A percentile compares a stretch with the other conserved stretches of the same genome.
phyloP scores from a whole-genome alignment of 1,140 invertebrate genomes.

The Subanguina moxae region DNA sequence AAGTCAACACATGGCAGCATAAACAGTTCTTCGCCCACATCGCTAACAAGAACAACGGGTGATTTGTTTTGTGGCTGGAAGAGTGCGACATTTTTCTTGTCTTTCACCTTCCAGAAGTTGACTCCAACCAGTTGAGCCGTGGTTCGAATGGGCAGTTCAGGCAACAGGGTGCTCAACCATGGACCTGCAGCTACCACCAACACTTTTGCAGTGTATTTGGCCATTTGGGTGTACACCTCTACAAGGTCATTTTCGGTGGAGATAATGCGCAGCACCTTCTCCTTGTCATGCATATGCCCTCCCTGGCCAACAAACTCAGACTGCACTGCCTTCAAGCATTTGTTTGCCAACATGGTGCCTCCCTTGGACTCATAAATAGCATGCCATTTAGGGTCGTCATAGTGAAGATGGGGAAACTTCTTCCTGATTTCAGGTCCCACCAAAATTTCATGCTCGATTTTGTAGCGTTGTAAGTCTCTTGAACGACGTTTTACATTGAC shows the following conservation, averaged over 20 bases:
- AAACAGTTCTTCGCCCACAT: constrained; percentile 41
- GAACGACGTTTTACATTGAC: neutral
- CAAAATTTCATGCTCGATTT: constrained; percentile 20
- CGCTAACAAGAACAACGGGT: constrained; percentile 42
- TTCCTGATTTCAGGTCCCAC: constrained; percentile 17
- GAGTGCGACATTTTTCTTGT: constrained; percentile 17
- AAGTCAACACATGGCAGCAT: constrained; percentile 46
- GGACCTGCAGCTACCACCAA: constrained; percentile 42
- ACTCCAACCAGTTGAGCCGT: constrained; percentile 34
- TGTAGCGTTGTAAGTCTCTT: neutral
- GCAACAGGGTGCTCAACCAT: constrained; percentile 39
- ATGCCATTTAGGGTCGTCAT: constrained; percentile 32
- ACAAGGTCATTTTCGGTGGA: neutral
- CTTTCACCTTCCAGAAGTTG: constrained; percentile 36
- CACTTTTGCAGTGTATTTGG: neutral
- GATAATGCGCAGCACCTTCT: constrained; percentile 14
- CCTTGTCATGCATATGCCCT: constrained; percentile 10
- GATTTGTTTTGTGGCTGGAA: constrained; percentile 33
- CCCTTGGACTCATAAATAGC: constrained; percentile 38
- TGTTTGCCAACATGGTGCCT: constrained; percentile 38
- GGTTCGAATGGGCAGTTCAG: constrained; percentile 30
- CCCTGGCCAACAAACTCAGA: neutral
- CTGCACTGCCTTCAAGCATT: constrained; percentile 35
- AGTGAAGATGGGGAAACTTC: constrained; percentile 40
- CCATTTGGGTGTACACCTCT: constrained; percentile 1